These are phyloP conservation scores for Spheniscus humboldti DNA, from an alignment of 2,797 vertebrate species.

Conservation along the genomic window DNA sequence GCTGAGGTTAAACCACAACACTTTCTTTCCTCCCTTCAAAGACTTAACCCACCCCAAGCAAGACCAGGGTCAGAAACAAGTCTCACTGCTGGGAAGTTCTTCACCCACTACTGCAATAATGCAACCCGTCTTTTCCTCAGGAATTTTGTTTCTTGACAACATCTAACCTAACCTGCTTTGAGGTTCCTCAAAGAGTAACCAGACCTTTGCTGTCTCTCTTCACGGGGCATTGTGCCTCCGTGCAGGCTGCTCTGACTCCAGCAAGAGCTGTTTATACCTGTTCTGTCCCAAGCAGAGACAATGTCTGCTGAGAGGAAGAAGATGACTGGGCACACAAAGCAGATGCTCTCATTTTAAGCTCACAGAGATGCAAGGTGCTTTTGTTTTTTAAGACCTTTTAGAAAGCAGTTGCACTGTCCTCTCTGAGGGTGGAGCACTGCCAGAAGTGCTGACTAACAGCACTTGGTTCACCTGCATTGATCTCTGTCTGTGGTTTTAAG, in stretches of 20 bases:
- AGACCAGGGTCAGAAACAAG: background rate
- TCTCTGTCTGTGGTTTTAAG: background rate
- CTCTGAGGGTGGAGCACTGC: background rate
- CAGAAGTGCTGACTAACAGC: background rate
- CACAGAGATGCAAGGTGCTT: background rate
- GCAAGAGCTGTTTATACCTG: background rate
- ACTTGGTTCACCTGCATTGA: background rate
- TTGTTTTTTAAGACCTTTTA: background rate
- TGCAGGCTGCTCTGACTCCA: background rate
- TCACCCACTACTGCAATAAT: background rate
- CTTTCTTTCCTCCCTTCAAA: background rate
- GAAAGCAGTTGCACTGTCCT: background rate
- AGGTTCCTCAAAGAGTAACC: background rate
- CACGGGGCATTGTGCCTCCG: background rate
- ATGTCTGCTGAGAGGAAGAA: background rate
- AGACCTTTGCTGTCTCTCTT: background rate
- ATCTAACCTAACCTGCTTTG: background rate
- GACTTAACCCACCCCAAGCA: background rate
- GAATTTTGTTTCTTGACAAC: background rate
- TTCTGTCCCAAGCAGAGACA: background rate
- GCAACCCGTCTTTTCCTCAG: background rate
- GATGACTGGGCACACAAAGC: background rate
- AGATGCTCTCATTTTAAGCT: background rate
- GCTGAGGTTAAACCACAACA: too few relatives aligned
- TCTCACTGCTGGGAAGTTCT: background rate